Evolutionary conservation across 2,888 invertebrate species (phyloP), one percentile per base, ranked within the genome.

Genomic region (Patella pellucida): DNA sequence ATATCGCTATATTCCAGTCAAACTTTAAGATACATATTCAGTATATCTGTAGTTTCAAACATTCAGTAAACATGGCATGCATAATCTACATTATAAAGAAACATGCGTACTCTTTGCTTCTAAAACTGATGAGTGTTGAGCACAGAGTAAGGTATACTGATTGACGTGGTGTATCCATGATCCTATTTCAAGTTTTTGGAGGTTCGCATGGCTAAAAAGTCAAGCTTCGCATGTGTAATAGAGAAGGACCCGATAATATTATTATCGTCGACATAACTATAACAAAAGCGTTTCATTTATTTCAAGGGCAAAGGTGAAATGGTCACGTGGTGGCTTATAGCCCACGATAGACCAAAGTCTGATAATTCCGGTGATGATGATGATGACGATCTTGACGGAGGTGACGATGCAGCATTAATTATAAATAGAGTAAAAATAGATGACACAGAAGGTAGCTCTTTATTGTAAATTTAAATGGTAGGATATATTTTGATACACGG

Each of bases 271-370:
- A 27, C 68, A 67, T 67, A 50, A 52, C 16, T 68, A 27, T 71
- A 71, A 68, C 9, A 71, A 56, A 15, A 68, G 56, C n/a, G 11
- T 16, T 73, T n/a, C 31, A 67, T n/a, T 52, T 62, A 19, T 50
- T 73, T 78, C 9, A 76, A 86, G 85, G 85, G 85, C 3, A 86
- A 86, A 74, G 85, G 85, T 16, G 85, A 86, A 12, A 86, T 86
- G 85, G 52, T 79, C n/a, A 86, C 85, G 0, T 86, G 83, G 80
- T 86, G 85, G 85, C 71, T 86, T 2, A 68, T 72, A n/a, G 19
- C 62, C 62, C 82, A 80, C 15, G 69, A 76, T 52, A 75, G 75
- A 12, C 41, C 54, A 3, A 52, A 72, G 51, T 72, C 69, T 27
- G 68, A 54, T 9, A 51, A 56, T 23, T 69, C 72, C 31, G 72